Evolutionary conservation across 2,113 vertebrate genomes (phyloP).

Genomic region (Apodemus speciosus): DNA sequence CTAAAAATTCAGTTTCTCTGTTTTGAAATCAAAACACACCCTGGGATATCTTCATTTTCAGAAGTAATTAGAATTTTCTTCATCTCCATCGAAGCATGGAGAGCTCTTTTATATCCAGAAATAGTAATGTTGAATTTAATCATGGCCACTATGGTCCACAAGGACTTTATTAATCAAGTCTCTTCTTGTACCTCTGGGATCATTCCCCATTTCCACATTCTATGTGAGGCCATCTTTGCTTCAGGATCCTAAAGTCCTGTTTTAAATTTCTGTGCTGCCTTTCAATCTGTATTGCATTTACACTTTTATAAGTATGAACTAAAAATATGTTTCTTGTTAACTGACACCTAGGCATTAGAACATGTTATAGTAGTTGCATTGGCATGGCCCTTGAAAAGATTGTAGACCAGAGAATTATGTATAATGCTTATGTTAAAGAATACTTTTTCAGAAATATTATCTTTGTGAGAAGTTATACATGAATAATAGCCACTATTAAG

Average conservation of each 20-base stretch:
- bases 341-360: slow-evolving; percentile 1
- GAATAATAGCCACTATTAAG: neutral
- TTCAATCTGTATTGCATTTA: slow-evolving; percentile 20
- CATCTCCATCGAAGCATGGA: slow-evolving; percentile 13
- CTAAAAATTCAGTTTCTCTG: slow-evolving; percentile 8
- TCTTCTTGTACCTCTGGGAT: neutral
- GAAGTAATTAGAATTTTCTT: neutral
- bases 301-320: neutral
- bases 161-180: neutral
- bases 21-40: slow-evolving; percentile 19
- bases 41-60: slow-evolving; percentile 43
- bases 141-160: neutral
- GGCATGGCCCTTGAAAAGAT: neutral
- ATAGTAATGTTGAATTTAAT: slow-evolving; percentile 22
- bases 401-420: neutral
- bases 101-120: slow-evolving; percentile 21
- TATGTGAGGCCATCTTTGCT: slow-evolving; percentile 23
- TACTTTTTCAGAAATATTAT: neutral
- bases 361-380: neutral
- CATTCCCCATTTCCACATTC: neutral
- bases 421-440: neutral
- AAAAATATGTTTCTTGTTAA: slow-evolving; percentile 50
- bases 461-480: slow-evolving; percentile 17
- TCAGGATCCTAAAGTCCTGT: neutral
- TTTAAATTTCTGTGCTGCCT: slow-evolving; percentile 27